Conservation (phyloP, 2,888 invertebrate species). For the Zele albiditarsus region DNA sequence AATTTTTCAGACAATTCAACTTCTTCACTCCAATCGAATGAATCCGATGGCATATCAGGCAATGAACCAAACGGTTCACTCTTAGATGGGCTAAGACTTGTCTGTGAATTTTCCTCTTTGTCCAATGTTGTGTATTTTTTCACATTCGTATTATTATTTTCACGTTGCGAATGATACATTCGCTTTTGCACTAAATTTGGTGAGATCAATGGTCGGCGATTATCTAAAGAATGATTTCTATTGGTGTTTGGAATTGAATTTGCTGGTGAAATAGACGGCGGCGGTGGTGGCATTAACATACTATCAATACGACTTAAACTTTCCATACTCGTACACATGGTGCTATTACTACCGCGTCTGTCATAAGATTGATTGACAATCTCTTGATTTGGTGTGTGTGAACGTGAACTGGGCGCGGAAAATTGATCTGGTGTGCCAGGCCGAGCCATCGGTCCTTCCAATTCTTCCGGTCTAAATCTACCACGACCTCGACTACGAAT, state of each 20-base stretch:
- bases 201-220: slow-evolving; percentile 33
- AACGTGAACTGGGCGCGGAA: slow-evolving; percentile 71
- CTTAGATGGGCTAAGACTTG: slow-evolving; percentile 57
- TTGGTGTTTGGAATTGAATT: slow-evolving; percentile 51
- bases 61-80: slow-evolving; percentile 49
- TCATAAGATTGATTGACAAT: slow-evolving; percentile 67
- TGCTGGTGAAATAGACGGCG: slow-evolving; percentile 59
- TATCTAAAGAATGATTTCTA: slow-evolving; percentile 14
- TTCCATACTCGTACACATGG: slow-evolving; percentile 70
- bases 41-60: slow-evolving; percentile 42
- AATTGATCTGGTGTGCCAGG: slow-evolving; percentile 74
- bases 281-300: slow-evolving; percentile 61
- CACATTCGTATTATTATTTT: slow-evolving; percentile 55
- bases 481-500: slow-evolving; percentile 78
- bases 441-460: slow-evolving; percentile 66
- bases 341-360: slow-evolving; percentile 70
- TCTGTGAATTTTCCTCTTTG: slow-evolving; percentile 52
- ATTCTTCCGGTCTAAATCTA: slow-evolving; percentile 76
- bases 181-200: slow-evolving; percentile 36
- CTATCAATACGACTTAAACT: slow-evolving; percentile 66
- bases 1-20: slow-evolving; percentile 75
- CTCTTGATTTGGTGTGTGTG: slow-evolving; percentile 70
- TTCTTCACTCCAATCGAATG: slow-evolving; percentile 78
- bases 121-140: slow-evolving; percentile 50
- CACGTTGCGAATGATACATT: slow-evolving; percentile 56